Evolutionary conservation across 2,888 invertebrate genomes (phyloP).

Genomic region (Cantharis rufa): DNA sequence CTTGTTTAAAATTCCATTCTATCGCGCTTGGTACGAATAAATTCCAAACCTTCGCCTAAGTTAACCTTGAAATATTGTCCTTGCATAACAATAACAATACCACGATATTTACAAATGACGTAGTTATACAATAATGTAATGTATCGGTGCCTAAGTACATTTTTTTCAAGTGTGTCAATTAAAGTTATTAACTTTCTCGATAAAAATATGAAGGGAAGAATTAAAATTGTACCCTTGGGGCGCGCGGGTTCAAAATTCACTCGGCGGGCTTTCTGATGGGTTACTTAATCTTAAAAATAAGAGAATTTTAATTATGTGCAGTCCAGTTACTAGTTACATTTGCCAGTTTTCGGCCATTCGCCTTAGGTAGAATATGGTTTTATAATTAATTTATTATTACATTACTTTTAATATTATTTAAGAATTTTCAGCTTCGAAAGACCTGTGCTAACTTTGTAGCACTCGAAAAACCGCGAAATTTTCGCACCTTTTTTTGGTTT

Average conservation of each 20-base stretch:
- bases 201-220: not conserved
- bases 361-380: too few relatives aligned
- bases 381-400: too few relatives aligned
- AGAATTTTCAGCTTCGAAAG: too few relatives aligned
- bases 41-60: not conserved
- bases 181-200: not conserved
- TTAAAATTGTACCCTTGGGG: not conserved
- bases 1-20: not conserved
- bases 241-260: not conserved
- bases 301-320: not conserved
- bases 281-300: too few relatives aligned
- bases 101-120: not conserved
- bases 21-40: not conserved
- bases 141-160: not conserved
- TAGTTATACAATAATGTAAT: not conserved
- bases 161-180: not conserved
- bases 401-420: too few relatives aligned
- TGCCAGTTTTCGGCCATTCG: too few relatives aligned
- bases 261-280: too few relatives aligned
- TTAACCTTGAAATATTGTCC: conserved; percentile 1
- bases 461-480: too few relatives aligned
- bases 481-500: too few relatives aligned
- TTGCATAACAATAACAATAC: conserved; percentile 3
- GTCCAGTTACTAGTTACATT: too few relatives aligned
- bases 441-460: too few relatives aligned